Evolutionary conservation across 2,888 invertebrate genomes (phyloP).

Genomic region (Choristoneura rosaceana): DNA sequence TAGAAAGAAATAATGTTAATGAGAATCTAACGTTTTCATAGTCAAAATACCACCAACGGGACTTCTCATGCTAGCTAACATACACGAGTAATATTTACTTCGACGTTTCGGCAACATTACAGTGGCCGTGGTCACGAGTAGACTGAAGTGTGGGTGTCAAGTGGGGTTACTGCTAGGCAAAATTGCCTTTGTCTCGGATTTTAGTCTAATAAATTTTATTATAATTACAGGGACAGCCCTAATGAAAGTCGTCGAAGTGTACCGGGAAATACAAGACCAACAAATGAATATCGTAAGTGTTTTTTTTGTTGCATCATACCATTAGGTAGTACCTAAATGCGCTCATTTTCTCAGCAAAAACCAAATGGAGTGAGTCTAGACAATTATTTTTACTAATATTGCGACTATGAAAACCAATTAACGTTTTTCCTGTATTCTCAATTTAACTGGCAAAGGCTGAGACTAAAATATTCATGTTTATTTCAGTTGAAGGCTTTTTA

Average conservation of each 20-base stretch:
- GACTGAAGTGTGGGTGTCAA: no score
- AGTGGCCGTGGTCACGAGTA: no score
- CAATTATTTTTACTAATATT: conserved; percentile 30
- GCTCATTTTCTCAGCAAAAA: conserved; percentile 40
- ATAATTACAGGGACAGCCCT: conserved; percentile 91
- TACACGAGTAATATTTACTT: no score
- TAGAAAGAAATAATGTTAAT: not conserved
- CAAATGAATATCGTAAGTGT: conserved; percentile 97
- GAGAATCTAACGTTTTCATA: no score
- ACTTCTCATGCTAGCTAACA: no score
- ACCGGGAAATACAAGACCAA: conserved; percentile 97
- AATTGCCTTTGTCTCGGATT: not conserved
- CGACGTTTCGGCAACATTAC: no score
- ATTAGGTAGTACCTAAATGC: conserved; percentile 27
- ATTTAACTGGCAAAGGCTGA: conserved; percentile 33
- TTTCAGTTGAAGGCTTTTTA: conserved; percentile 96
- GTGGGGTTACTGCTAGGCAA: no score
- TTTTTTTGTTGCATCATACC: conserved; percentile 12
- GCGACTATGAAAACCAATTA: conserved; percentile 21
- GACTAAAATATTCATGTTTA: conserved; percentile 49
- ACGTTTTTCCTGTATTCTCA: conserved; percentile 14
- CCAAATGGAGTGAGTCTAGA: conserved; percentile 30
- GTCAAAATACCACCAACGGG: no score
- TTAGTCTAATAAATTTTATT: not conserved
- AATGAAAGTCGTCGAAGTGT: conserved; percentile 96